These are phyloP conservation scores for Lophotis ruficrista DNA, from an alignment of 2,113 vertebrate genomes.

Conservation along the genomic window DNA sequence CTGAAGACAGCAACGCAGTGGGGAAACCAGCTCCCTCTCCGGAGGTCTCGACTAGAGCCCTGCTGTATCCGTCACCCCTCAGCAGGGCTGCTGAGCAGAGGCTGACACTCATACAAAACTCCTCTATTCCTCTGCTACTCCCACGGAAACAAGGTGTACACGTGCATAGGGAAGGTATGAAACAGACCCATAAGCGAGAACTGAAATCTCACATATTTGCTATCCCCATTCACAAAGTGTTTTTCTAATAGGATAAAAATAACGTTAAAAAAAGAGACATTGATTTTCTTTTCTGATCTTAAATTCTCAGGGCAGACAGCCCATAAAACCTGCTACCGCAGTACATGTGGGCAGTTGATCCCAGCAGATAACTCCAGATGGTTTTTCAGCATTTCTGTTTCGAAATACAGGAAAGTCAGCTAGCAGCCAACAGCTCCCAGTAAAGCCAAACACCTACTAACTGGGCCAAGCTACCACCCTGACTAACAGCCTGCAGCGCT, in stretches of 20 bases:
- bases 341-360: not conserved
- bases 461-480: accelerated
- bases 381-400: not conserved
- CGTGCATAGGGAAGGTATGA: accelerated
- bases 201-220: not conserved
- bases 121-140: too few species aligned
- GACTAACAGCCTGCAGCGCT: not conserved
- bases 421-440: not conserved
- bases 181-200: accelerated
- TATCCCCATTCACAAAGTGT: not conserved
- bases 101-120: not conserved
- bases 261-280: not conserved
- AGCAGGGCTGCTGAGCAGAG: not conserved
- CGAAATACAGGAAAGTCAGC: not conserved
- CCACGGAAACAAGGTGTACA: accelerated
- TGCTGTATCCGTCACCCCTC: not conserved
- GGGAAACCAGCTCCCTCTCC: not conserved
- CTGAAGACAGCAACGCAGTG: not conserved
- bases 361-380: not conserved
- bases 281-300: not conserved
- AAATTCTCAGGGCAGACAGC: not conserved
- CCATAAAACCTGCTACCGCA: not conserved
- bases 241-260: not conserved
- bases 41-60: not conserved
- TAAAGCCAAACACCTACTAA: not conserved